phyloP scores from a whole-genome alignment of 1,140 invertebrate genomes.

The Drosophila kikkawai region DNA sequence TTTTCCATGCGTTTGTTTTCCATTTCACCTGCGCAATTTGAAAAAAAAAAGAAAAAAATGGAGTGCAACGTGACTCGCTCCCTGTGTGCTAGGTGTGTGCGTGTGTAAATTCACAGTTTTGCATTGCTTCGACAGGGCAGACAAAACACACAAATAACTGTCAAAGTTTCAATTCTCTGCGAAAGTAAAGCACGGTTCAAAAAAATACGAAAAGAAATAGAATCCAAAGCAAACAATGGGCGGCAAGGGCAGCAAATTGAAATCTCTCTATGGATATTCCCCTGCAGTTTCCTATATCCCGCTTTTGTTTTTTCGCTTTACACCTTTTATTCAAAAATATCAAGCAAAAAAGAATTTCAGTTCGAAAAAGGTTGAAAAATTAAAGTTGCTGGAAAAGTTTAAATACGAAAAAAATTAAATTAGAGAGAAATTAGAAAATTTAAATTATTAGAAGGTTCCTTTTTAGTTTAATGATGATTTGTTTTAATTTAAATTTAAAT shows the following conservation, averaged over 20 bases:
- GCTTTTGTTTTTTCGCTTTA: slow-evolving; percentile 3
- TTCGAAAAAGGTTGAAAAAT: neutral
- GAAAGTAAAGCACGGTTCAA: slow-evolving; percentile 26
- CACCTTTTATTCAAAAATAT: slow-evolving; percentile 20
- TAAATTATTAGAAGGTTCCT: no score
- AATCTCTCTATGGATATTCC: slow-evolving; percentile 12
- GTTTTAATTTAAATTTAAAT: no score
- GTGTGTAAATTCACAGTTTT: slow-evolving; percentile 8
- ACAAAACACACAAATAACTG: slow-evolving; percentile 55
- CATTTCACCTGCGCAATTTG: slow-evolving; percentile 35
- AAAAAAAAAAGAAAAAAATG: slow-evolving; percentile 3
- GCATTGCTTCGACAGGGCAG: slow-evolving; percentile 28
- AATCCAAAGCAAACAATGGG: slow-evolving; percentile 38
- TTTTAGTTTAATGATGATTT: no score
- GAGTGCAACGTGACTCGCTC: slow-evolving; percentile 26
- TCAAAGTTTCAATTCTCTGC: slow-evolving; percentile 45
- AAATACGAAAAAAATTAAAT: neutral
- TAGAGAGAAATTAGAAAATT: no score
- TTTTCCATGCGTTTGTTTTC: slow-evolving; percentile 35
- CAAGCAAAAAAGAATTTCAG: neutral
- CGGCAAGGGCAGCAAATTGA: slow-evolving; percentile 42
- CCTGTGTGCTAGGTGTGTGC: neutral
- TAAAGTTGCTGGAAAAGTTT: neutral
- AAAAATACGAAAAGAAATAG: neutral
- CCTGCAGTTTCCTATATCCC: neutral